A percentile compares a stretch with the other conserved stretches of the same genome.
Conservation (phyloP, 1,140 invertebrate species). For the Drosophila saltans region DNA sequence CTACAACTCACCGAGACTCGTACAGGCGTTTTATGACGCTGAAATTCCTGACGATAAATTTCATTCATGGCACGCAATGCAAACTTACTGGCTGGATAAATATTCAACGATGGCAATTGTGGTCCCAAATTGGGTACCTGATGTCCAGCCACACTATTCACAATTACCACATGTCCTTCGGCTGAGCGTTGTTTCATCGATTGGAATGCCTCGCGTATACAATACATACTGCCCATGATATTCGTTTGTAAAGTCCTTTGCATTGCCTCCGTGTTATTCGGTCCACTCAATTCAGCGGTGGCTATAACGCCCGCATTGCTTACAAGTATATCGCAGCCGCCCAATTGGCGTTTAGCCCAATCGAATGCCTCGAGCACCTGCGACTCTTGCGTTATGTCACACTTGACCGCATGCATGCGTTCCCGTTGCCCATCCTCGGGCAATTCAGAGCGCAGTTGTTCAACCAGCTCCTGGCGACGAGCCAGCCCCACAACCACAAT, state of each 20-base stretch:
- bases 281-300: conserved; percentile 84
- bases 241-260: conserved; percentile 87
- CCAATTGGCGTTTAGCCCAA: conserved; percentile 86
- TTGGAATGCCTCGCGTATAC: conserved; percentile 87
- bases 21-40: conserved; percentile 74
- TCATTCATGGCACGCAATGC: conserved; percentile 86
- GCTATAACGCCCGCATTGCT: conserved; percentile 89
- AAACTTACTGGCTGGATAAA: conserved; percentile 86
- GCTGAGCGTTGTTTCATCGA: conserved; percentile 87
- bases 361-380: conserved; percentile 87
- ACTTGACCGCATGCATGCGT: conserved; percentile 84
- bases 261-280: conserved; percentile 76
- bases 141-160: conserved; percentile 78
- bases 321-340: conserved; percentile 88
- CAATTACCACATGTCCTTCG: conserved; percentile 86
- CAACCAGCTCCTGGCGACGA: conserved; percentile 85
- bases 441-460: conserved; percentile 77
- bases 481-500: conserved; percentile 89
- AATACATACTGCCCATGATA: conserved; percentile 87
- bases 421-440: conserved; percentile 53
- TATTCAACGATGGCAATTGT: conserved; percentile 81
- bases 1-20: conserved; percentile 86
- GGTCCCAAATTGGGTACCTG: conserved; percentile 76
- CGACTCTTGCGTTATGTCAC: conserved; percentile 87
- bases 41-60: conserved; percentile 84